These are phyloP conservation scores for Heliconius himera DNA, from an alignment of 1,140 invertebrate species.

Conservation along the genomic window DNA sequence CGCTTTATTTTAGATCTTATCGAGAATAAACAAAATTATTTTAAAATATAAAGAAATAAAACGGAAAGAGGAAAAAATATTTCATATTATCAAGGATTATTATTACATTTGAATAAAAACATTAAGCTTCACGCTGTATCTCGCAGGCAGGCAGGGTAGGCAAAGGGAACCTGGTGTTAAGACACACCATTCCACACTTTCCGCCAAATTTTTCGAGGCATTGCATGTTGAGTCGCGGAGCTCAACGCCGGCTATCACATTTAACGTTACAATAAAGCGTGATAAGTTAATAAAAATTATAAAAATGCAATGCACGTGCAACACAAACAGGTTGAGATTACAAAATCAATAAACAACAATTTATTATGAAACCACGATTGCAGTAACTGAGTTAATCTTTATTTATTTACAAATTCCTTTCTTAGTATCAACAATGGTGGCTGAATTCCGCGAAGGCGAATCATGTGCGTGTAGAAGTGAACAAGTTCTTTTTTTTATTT, in stretches of 20 bases:
- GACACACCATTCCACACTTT: too few relatives aligned
- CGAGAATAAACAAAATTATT: background rate
- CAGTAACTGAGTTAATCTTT: slow-evolving; percentile 40
- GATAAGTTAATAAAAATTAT: slow-evolving; percentile 27
- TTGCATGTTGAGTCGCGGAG: too few relatives aligned
- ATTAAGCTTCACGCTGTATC: too few relatives aligned
- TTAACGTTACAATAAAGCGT: slow-evolving; percentile 1
- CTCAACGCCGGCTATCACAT: background rate
- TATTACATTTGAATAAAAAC: too few relatives aligned
- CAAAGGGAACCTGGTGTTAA: too few relatives aligned
- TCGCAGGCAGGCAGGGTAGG: too few relatives aligned
- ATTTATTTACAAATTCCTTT: slow-evolving; percentile 43
- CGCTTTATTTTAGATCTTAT: background rate
- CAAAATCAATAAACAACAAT: slow-evolving; percentile 50
- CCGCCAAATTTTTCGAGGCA: too few relatives aligned
- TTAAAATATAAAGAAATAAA: background rate
- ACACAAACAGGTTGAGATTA: slow-evolving; percentile 41
- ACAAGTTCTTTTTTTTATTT: background rate
- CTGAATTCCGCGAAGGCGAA: slow-evolving; percentile 30
- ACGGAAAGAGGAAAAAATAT: background rate
- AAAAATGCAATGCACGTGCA: slow-evolving; percentile 42
- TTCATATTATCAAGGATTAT: background rate
- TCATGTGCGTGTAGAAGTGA: slow-evolving; percentile 3
- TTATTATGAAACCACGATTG: slow-evolving; percentile 43
- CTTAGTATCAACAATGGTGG: slow-evolving; percentile 32